phyloP scores from a whole-genome alignment of 2,888 invertebrate genomes.

The Helleia helle region DNA sequence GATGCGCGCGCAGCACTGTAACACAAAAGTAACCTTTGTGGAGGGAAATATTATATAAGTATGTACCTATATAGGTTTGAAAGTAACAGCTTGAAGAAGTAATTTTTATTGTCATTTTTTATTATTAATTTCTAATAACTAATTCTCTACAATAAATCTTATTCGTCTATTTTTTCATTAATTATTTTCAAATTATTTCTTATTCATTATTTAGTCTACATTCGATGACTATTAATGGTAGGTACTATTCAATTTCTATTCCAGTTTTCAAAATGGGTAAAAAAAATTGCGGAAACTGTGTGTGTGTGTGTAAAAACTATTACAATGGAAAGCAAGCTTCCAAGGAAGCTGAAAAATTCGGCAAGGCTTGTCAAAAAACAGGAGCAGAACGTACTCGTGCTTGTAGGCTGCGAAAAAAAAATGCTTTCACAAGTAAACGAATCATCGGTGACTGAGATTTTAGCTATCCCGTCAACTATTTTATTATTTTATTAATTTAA shows the following conservation, averaged over 20 bases:
- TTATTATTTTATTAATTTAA: too few species aligned
- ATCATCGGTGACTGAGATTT: constrained; percentile 18
- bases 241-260: constrained; percentile 19
- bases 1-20: too few species aligned
- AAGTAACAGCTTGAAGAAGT: too few species aligned
- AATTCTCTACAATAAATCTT: too few species aligned
- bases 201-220: too few species aligned
- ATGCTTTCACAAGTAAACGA: constrained; percentile 18
- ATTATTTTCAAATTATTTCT: constrained; percentile 16
- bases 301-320: constrained; percentile 17
- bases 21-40: too few species aligned
- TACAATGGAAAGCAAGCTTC: constrained; percentile 18
- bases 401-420: constrained; percentile 19
- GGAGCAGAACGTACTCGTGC: constrained; percentile 18
- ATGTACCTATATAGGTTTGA: too few species aligned
- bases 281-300: too few species aligned
- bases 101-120: neutral
- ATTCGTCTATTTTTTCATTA: constrained; percentile 11
- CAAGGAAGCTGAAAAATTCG: constrained; percentile 19
- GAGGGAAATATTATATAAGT: too few species aligned
- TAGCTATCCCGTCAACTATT: constrained; percentile 19
- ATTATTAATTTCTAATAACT: too few species aligned
- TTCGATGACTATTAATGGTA: too few species aligned
- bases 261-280: constrained; percentile 18
- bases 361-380: constrained; percentile 18